Base-by-base conservation (phyloP, 2,113 vertebrate species). In the Limanda limanda region DNA sequence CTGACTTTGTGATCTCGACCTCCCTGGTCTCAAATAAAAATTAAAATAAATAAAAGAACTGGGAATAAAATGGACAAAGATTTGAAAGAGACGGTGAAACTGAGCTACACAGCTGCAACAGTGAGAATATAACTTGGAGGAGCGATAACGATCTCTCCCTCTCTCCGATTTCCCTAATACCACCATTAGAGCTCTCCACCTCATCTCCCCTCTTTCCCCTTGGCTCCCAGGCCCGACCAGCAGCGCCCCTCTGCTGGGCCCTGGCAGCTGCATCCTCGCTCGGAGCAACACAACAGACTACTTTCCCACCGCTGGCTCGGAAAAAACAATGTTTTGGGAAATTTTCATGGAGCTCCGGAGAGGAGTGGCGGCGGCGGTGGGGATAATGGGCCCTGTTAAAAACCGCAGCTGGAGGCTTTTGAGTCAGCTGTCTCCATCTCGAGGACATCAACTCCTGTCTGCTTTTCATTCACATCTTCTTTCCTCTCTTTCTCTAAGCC, bases 381-480 rank as follows among this genome's bases (percentile, higher is more conserved):
- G 78, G 84, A 89, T 92, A 92, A 93, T 85, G 83, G 83, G 78
- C 63, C 65, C 74, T 42, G 78, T 86, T 89, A 84, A 85, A 89
- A 88, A 89, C 71, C 45, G 17, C 91, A 90, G 89, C 87, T 88
- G 90, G 64, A 76, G 81, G 75, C 81, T 51, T 74, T 83, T 74
- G 68, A 78, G 57, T 79, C 82, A 78, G 65, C 66, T 18, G 3
- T 83, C 78, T 72, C 72, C 73, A 84, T 88, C 83, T 78, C 74
- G 35, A 35, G 48, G 47, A 80, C 83, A 79, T 80, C 79, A 64
- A 69, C 63, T 65, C 54, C 56, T 31, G 74, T 76, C 70, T 62
- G 74, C 52, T 70, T 71, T 82, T 76, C 81, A 72, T 79, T 71
- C 25, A 31, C 40, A 71, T 73, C 57, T 25, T 45, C 56, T 35